Conservation (phyloP, 2,888 invertebrate genomes). For the Lysandra bellargus region DNA sequence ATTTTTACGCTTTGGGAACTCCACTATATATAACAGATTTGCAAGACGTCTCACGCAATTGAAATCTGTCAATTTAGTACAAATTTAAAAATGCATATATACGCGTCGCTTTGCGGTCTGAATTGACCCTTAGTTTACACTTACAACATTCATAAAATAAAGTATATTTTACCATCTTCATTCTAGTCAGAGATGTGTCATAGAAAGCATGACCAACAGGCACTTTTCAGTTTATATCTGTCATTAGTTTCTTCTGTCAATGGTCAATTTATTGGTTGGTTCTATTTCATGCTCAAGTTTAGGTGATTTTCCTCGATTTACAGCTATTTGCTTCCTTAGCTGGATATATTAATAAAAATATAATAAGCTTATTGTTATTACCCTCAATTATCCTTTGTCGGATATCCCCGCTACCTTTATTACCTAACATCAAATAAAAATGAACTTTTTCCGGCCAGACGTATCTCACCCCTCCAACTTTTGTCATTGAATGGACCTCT, state of each 20-base stretch:
- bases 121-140: too few species aligned
- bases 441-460: slow-evolving; percentile 66
- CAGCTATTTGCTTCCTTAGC: neutral
- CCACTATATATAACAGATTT: too few species aligned
- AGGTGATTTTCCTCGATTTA: neutral
- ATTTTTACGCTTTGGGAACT: too few species aligned
- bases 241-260: neutral
- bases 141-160: too few species aligned
- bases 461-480: slow-evolving; percentile 71
- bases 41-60: too few species aligned
- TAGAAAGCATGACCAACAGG: too few species aligned
- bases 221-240: neutral
- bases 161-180: too few species aligned
- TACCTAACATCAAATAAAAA: slow-evolving; percentile 72
- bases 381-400: slow-evolving; percentile 17
- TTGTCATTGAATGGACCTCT: slow-evolving; percentile 71
- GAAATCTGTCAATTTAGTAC: too few species aligned
- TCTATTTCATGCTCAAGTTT: neutral
- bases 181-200: too few species aligned
- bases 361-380: slow-evolving; percentile 22
- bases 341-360: neutral
- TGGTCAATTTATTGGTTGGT: neutral
- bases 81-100: too few species aligned
- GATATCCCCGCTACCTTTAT: slow-evolving; percentile 50
- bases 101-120: too few species aligned